Evolutionary conservation across 2,113 vertebrate species (phyloP), one percentile per base, ranked within the genome.

Genomic region (Proteles cristata): DNA sequence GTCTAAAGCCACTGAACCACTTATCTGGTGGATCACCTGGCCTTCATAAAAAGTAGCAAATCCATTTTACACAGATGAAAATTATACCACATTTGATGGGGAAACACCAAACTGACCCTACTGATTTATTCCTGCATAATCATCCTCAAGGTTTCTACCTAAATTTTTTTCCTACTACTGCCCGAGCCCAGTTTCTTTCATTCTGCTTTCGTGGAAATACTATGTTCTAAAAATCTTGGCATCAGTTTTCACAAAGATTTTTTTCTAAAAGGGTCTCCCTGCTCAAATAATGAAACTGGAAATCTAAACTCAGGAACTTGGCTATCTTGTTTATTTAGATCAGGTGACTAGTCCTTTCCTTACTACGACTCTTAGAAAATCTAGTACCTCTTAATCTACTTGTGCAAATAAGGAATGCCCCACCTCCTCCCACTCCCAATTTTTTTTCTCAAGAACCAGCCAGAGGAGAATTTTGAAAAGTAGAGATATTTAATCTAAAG

Each of bases 401-500:
- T 88, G n/a, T 84, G n/a, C 48, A 77, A 88, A 33, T 12, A 90
- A 81, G 73, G 9, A 86, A 66, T 80, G 48, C 26, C 45, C 48
- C 4, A 1, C 58, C 43, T 85, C 39, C 16, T 43, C 65, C 15
- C 35, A 77, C n/a, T 10, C 12, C 25, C 12, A 92, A 10, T 31
- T 91, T 90, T 90, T 90, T 86, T 82, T 58, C 66, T 84, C 63
- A 97, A 95, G 43, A 93, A 85, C 50, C 11, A 16, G 9, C 31
- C 58, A 93, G 28, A 87, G 16, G 76, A 66, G 53, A 90, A 92
- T 88, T 91, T 91, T 87, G 55, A 91, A 82, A 82, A 89, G 17
- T 17, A 43, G 66, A 94, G 23, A 55, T 28, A 80, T 65, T 48
- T 84, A 43, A 88, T 63, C 61, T 61, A 26, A 85, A 45, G n/a